Evolutionary conservation across 2,797 vertebrate genomes (phyloP).

Genomic region (Bradypus variegatus): DNA sequence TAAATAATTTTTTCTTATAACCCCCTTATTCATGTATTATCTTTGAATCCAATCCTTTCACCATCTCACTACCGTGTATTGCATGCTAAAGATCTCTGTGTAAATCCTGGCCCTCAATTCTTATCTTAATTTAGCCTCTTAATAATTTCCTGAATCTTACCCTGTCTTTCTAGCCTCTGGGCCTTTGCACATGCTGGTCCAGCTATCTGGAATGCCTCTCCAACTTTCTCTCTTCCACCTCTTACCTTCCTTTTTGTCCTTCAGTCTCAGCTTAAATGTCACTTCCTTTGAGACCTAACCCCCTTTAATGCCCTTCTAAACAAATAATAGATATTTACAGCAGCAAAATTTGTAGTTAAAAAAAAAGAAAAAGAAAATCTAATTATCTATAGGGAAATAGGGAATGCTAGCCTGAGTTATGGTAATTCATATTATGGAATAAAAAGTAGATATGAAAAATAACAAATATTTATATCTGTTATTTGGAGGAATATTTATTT

Average conservation of each 20-base stretch:
- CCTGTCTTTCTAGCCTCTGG: neutral
- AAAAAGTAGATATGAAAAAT: too few species aligned
- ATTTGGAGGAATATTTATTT: too few species aligned
- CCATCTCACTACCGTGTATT: neutral
- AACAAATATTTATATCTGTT: too few species aligned
- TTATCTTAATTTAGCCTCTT: neutral
- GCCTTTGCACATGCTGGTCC: neutral
- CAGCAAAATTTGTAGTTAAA: too few species aligned
- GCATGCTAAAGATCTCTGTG: neutral
- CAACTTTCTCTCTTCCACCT: neutral
- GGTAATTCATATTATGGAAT: too few species aligned
- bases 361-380: too few species aligned
- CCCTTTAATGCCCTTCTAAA: neutral
- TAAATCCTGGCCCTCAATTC: neutral
- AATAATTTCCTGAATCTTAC: neutral
- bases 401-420: too few species aligned
- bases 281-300: neutral
- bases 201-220: neutral
- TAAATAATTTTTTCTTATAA: neutral
- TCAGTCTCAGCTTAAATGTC: slow-evolving; percentile 19
- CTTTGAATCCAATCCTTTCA: neutral
- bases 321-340: too few species aligned
- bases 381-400: too few species aligned
- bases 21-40: neutral
- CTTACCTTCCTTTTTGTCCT: neutral